These are phyloP conservation scores for Erpobdella octoculata DNA, from an alignment of 2,888 invertebrate genomes.

Conservation along the genomic window DNA sequence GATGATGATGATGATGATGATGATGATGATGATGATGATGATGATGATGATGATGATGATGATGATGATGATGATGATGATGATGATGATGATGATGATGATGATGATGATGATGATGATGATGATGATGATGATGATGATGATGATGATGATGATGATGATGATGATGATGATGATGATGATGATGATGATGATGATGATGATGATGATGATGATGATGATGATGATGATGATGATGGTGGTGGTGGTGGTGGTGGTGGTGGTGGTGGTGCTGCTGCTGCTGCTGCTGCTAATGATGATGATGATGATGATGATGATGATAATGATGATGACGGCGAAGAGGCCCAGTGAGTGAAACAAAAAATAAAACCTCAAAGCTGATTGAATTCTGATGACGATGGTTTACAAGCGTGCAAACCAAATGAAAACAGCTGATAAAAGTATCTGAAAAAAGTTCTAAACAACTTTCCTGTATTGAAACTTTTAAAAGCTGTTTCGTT, in stretches of 20 bases:
- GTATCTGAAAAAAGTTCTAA: too few relatives aligned
- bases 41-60: slow-evolving; percentile 27
- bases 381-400: too few relatives aligned
- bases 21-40: slow-evolving; percentile 28
- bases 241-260: slow-evolving; percentile 2
- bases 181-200: slow-evolving; percentile 27
- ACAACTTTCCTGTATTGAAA: too few relatives aligned
- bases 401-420: too few relatives aligned
- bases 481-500: too few relatives aligned
- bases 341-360: too few relatives aligned
- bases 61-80: slow-evolving; percentile 27
- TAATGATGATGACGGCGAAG: slow-evolving; percentile 26
- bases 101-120: slow-evolving; percentile 2
- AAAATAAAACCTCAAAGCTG: too few relatives aligned
- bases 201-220: slow-evolving; percentile 27
- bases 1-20: slow-evolving; percentile 22
- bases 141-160: not conserved
- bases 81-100: slow-evolving; percentile 21
- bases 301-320: slow-evolving; percentile 27
- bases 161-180: slow-evolving; percentile 15
- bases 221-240: slow-evolving; percentile 23
- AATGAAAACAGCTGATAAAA: too few relatives aligned
- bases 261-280: not conserved
- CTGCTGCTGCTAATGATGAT: not conserved
- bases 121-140: not conserved